Base-by-base conservation (phyloP, 2,797 vertebrate species). In the Gallinago nigripennis region DNA sequence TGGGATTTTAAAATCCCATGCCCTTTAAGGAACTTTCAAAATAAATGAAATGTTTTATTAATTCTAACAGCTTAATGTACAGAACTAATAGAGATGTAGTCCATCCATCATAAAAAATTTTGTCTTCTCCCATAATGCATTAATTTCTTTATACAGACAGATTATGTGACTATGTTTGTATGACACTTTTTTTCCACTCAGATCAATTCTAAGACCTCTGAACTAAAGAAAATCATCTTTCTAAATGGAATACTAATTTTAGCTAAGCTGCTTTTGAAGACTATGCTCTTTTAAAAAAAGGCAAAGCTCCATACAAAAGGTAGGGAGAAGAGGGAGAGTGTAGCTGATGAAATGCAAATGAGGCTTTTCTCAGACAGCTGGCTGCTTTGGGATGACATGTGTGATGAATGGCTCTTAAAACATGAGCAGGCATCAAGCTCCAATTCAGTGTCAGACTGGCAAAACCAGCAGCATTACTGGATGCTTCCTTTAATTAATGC, bases 371-470 rank as follows among this genome's bases (percentile, higher is more conserved):
- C 98, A 98, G 98, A 98, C 98, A 99, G 99, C 99, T 99, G 98
- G 98, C 98, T 98, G 98, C 97, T 98, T 98, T 98, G 97, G 98
- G 98, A 98, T 99, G 99, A 99, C 99, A 98, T 98, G 98, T 98
- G 98, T 99, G 99, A 99, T 99, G 98, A 99, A 99, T 99, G 98
- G 98, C 98, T 98, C 98, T 98, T 98, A 98, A 98, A 98, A 98
- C 98, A 98, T 97, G 98, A 98, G 98, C 98, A 99, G 99, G 98
- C 99, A 99, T 99, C 98, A 98, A 98, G 98, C 98, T 98, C 98
- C 98, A 97, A 98, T 98, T 99, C 98, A 98, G 98, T 99, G 99
- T 99, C 98, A 99, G 97, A 94, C 98, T 97, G 98, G 98, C 97
- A 97, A 97, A 97, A 98, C 45, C 97, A 98, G 98, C 97, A 98